phyloP scores from a whole-genome alignment of 2,888 invertebrate genomes.

The Dusona sp. region DNA sequence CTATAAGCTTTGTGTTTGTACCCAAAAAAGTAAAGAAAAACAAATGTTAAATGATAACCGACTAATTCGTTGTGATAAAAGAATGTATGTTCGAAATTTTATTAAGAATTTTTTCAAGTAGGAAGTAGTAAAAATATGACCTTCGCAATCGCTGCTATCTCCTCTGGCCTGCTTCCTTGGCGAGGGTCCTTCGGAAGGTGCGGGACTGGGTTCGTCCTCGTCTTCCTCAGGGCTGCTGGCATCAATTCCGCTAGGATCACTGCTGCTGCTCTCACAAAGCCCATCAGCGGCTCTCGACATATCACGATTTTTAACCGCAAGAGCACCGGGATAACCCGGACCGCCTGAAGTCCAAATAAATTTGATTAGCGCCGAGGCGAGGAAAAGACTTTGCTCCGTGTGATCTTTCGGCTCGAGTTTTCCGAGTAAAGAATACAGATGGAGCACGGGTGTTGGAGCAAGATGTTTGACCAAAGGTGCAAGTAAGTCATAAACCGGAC shows the following conservation, averaged over 20 bases:
- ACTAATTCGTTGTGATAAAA: neutral
- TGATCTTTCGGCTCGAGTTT: slow-evolving; percentile 96
- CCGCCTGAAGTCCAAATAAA: slow-evolving; percentile 94
- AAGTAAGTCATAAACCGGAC: slow-evolving; percentile 96
- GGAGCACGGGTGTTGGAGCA: slow-evolving; percentile 94
- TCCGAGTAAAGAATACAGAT: slow-evolving; percentile 94
- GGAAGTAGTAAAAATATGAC: slow-evolving; percentile 65
- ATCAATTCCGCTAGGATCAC: slow-evolving; percentile 82
- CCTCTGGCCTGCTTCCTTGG: slow-evolving; percentile 88
- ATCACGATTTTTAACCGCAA: slow-evolving; percentile 80
- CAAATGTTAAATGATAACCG: neutral
- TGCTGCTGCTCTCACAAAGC: slow-evolving; percentile 82
- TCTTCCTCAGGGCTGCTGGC: slow-evolving; percentile 82
- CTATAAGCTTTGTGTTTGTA: neutral
- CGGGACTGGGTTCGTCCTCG: slow-evolving; percentile 82
- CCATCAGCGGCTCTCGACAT: slow-evolving; percentile 77
- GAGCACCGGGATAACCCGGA: slow-evolving; percentile 80
- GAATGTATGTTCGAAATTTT: neutral
- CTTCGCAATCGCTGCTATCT: slow-evolving; percentile 81
- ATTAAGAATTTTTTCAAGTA: neutral
- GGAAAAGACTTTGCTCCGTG: slow-evolving; percentile 95
- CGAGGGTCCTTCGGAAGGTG: slow-evolving; percentile 86
- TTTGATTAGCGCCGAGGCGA: slow-evolving; percentile 95
- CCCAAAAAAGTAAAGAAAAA: neutral
- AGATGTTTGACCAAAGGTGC: slow-evolving; percentile 96